A percentile compares a stretch with the other conserved stretches of the same genome.
These are phyloP conservation scores for Virgularia gustaviana DNA, from an alignment of 92 coral and sea anemone genomes.

Conservation along the genomic window DNA sequence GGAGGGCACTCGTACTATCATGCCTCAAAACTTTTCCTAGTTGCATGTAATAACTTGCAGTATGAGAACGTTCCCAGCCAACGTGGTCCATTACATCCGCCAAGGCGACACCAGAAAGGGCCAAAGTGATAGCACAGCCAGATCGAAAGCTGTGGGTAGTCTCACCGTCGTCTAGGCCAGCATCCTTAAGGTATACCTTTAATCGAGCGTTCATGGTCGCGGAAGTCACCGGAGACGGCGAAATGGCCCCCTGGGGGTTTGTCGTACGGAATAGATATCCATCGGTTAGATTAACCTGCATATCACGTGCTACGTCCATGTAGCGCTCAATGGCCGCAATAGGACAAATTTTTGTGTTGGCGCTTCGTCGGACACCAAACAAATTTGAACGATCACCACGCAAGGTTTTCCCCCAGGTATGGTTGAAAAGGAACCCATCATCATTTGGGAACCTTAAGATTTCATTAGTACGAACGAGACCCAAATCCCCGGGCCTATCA, in stretches of 20 bases:
- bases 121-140: too few species aligned
- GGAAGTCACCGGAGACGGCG: conserved; percentile 22
- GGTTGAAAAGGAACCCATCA: conserved; percentile 58
- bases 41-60: conserved; percentile 51
- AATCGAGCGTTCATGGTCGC: conserved; percentile 39
- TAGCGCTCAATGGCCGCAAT: conserved; percentile 42
- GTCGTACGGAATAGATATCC: conserved; percentile 49
- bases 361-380: conserved; percentile 39
- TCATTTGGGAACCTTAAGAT: conserved; percentile 60
- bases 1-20: conserved; percentile 30
- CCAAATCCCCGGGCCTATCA: conserved; percentile 54
- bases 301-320: conserved; percentile 37
- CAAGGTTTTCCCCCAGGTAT: conserved; percentile 54
- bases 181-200: conserved; percentile 36
- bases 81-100: conserved; percentile 58
- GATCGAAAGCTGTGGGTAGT: conserved; percentile 53
- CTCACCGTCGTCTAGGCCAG: conserved; percentile 47
- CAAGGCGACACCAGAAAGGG: conserved; percentile 48
- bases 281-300: conserved; percentile 44
- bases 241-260: conserved; percentile 12
- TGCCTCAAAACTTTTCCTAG: conserved; percentile 47
- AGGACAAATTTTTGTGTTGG: conserved; percentile 33
- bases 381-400: conserved; percentile 38
- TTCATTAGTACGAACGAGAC: conserved; percentile 45
- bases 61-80: conserved; percentile 56